Percentiles rank a stretch among this genome's conserved stretches.
These are phyloP conservation scores for Ceyx melanurus DNA, from an alignment of 2,113 vertebrate species.

Conservation along the genomic window DNA sequence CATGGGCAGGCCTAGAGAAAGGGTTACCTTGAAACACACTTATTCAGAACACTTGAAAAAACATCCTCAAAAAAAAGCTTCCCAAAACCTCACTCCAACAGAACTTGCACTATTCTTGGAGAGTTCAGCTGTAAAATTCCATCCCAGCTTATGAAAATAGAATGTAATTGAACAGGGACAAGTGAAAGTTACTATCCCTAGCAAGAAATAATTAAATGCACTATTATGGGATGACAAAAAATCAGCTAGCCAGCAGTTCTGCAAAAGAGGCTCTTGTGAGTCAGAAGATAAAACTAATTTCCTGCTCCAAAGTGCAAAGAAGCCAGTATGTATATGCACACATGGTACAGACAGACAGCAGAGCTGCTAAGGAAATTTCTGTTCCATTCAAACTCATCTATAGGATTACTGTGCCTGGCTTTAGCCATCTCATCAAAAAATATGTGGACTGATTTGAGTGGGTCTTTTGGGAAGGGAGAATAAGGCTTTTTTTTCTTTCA, in stretches of 20 bases:
- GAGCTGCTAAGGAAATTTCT: not conserved
- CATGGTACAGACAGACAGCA: not conserved
- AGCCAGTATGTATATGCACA: not conserved
- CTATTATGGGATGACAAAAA: not conserved
- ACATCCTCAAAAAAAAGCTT: not conserved
- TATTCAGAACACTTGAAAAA: not conserved
- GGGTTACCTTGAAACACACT: not conserved
- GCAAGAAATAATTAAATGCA: not conserved
- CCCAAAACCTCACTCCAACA: not conserved
- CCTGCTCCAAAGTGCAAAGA: not conserved
- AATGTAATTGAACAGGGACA: not conserved
- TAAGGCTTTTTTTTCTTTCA: not conserved
- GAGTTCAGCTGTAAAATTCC: not conserved
- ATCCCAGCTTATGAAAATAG: not conserved
- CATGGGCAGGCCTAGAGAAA: not conserved
- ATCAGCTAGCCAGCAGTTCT: not conserved
- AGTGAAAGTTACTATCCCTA: not conserved
- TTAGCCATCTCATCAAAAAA: not conserved
- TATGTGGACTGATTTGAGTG: not conserved
- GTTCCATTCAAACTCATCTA: not conserved
- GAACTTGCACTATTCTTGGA: not conserved
- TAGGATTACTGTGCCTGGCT: not conserved
- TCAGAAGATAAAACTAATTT: not conserved
- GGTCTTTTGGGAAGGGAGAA: not conserved
- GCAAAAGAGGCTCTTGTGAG: not conserved